Conservation (phyloP, 2,888 invertebrate genomes). For the Troilus luridus region DNA sequence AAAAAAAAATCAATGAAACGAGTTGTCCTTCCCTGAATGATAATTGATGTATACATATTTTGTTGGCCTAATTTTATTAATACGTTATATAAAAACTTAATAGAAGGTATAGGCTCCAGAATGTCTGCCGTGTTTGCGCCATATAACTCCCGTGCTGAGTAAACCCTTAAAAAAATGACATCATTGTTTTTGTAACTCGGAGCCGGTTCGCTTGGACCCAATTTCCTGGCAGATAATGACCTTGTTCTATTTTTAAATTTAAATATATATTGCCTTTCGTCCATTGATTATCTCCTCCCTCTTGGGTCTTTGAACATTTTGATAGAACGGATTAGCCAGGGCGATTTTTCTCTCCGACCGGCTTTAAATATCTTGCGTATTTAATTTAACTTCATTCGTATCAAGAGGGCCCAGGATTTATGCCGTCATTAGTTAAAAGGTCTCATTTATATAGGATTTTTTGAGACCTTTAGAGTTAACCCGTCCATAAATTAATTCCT, state of each 20-base stretch:
- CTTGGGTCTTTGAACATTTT: neutral
- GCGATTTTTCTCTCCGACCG: neutral
- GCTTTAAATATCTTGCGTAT: neutral
- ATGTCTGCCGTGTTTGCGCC: neutral
- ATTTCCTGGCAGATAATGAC: neutral
- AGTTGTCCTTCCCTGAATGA: no score
- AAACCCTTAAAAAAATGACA: neutral
- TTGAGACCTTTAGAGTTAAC: neutral
- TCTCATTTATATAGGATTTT: neutral
- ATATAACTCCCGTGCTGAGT: neutral
- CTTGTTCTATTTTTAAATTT: slow-evolving; percentile 47
- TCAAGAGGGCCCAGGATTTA: neutral
- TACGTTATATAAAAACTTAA: no score
- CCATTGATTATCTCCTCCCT: neutral
- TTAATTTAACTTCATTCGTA: slow-evolving; percentile 17
- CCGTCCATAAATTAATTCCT: neutral
- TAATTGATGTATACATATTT: no score
- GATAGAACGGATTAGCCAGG: neutral
- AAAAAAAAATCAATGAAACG: no score
- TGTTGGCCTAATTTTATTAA: no score
- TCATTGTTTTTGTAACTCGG: neutral
- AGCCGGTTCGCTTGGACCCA: neutral
- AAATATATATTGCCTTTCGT: slow-evolving; percentile 18
- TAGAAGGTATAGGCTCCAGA: neutral
- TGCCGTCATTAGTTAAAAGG: slow-evolving; percentile 25